Evolutionary conservation across 2,888 invertebrate genomes (phyloP), one percentile per base, ranked within the genome.

Genomic region (Troides oblongomaculatus): DNA sequence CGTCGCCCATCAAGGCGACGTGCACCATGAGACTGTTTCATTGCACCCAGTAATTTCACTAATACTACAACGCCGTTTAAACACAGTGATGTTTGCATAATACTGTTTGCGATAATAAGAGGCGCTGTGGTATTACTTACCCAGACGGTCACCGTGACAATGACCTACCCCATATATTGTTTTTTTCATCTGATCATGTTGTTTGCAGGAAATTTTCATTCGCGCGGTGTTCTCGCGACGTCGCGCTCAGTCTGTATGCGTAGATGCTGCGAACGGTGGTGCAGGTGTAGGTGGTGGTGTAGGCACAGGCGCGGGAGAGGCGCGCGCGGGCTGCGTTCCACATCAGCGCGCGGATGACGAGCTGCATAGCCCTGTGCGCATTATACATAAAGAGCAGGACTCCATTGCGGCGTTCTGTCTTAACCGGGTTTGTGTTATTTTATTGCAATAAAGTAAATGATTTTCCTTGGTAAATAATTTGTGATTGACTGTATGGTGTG

Each of bases 351-450:
- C 57, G 10, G 82, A 87, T 70, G 83, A 87, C 59, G 92, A 92
- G 71, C 84, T 94, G 71, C 94, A 95, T 71, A 97, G 97, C 81
- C 97, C 98, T 14, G 97, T 98, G 71, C 95, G 99, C 76, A 98
- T 99, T 78, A 98, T 99, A 76, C 99, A 99, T 88, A 99, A 99
- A 90, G 99, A 99, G 84, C 99, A 99, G 89, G 99, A 99, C 88
- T 97, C 98, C 69, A 99, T 99, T 77, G 96, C 98, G 67, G 97
- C 99, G 50, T 99, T 99, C 93, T 99, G 99, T 83, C 94, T 99
- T 71, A 99, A 99, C 88, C 96, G 97, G 94, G 98, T 97, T 82
- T 74, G 67, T 53, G n/a, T 53, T 6, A 6, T 17, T 53, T 53
- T 8, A 39, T 39, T 39, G 30, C 30, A 30, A 30, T 30, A 30